phyloP scores from a whole-genome alignment of 2,888 invertebrate species.

The Folsomia manolachei region DNA sequence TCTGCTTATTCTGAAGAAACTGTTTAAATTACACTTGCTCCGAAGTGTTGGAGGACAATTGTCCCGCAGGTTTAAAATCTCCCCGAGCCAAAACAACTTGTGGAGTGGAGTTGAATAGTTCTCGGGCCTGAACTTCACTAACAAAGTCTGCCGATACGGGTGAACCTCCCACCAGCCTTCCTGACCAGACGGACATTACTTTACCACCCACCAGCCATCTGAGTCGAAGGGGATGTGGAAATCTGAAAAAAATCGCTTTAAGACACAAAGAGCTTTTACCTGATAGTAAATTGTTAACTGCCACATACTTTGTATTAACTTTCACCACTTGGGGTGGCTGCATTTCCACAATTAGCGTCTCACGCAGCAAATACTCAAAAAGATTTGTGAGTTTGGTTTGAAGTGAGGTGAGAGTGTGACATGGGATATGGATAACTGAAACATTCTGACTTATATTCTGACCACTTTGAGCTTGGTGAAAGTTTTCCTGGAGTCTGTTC shows the following conservation, averaged over 20 bases:
- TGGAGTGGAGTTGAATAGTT: neutral
- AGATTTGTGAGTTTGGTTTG: neutral
- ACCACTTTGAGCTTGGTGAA: neutral
- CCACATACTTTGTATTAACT: slow-evolving; percentile 27
- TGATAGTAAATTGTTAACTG: neutral
- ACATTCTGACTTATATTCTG: no score
- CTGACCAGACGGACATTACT: neutral
- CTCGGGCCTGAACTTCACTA: neutral
- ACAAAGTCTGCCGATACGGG: neutral
- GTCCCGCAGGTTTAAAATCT: neutral
- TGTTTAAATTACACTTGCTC: neutral
- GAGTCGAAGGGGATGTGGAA: slow-evolving; percentile 29
- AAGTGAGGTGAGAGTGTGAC: neutral
- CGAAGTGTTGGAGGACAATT: neutral
- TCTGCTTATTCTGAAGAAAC: no score
- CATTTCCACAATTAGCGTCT: slow-evolving; percentile 8
- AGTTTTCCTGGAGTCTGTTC: neutral
- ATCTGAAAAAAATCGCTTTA: no score
- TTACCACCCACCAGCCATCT: slow-evolving; percentile 27
- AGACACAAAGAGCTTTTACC: no score
- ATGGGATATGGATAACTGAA: no score
- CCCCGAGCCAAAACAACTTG: neutral
- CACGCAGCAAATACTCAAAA: neutral
- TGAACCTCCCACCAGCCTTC: neutral
- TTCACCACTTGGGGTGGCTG: slow-evolving; percentile 32